Evolutionary conservation across 2,797 vertebrate species (phyloP), one percentile per base, ranked within the genome.

Genomic region (Ispidina lecontei): DNA sequence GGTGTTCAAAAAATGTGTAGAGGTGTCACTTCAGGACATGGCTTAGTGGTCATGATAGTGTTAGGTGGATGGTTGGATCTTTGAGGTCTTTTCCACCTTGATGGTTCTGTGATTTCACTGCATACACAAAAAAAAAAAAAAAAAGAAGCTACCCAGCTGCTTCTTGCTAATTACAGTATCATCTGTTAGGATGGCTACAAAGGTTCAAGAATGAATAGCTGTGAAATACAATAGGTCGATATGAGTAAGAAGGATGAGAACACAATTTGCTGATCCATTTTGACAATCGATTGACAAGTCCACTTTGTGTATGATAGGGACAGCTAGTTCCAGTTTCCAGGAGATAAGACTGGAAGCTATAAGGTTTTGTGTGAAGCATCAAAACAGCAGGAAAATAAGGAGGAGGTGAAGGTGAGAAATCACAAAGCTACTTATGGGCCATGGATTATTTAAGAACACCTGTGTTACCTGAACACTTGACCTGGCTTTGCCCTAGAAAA

Each of bases 401-500:
- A 44, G 8, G 6, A 14, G 14, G 63, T 88, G 33, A 73, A 79
- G 25, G 26, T 65, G 46, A 84, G 33, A 91, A 92, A 90, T 73
- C 64, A 62, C 25, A 75, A 35, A 39, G 19, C n/a, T 86, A 49
- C 51, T 69, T 37, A 16, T 46, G 25, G 28, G 25, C 47, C 18
- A 28, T 4, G 26, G 62, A 80, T 87, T 86, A 89, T 65, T 90
- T 76, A 65, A 51, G 68, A 91, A 81, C 5, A 43, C 25, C 47
- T 73, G 14, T 46, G 65, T 74, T 92, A 79, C 63, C 76, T 55
- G 25, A 91, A 91, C 39, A 22, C 49, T 65, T 93, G 90, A 93
- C 92, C 86, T 93, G 80, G 60, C 78, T 81, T 82, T 96, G 84
- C 81, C 71, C 85, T 92, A 74, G 58, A n/a, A 82, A 94, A 82